Evolutionary conservation across 2,797 vertebrate genomes (phyloP), one percentile per base, ranked within the genome.

Genomic region (Linurgus olivaceus): DNA sequence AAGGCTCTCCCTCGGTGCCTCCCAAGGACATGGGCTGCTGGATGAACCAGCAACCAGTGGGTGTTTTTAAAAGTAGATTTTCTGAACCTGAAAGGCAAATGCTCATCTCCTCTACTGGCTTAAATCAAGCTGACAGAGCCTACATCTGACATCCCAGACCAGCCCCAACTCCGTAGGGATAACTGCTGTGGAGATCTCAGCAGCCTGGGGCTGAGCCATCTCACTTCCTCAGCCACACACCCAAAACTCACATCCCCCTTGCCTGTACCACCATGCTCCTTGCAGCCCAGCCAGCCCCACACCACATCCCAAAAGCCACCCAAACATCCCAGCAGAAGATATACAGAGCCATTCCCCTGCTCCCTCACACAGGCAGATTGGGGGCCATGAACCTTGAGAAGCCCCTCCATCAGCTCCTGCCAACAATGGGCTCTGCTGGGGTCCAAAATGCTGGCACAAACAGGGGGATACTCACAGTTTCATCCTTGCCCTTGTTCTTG

Each of bases 401-500:
- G 21, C 16, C 33, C 48, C 35, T 21, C 10, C 35, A 38, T 4
- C 48, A 83, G 29, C 52, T 77, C 24, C 72, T 31, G n/a, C 28
- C 23, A 19, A 5, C 13, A 9, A 15, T 1, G 3, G 17, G 28
- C 24, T 76, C 52, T n/a, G 18, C 51, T 8, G 2, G 7, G 9
- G 0, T 1, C 40, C 20, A 1, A 9, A 33, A 15, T 9, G 38
- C 7, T 18, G 45, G 12, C 52, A 40, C 40, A 75, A 75, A 55
- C 4, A 2, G 18, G 13, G 13, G 31, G 5, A 40, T 95, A 98
- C 98, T 98, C 96, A 99, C 99, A 5, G 96, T 90, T 1, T 96
- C 62, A 4, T 99, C 98, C 96, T 98, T 99, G 66, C 99, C 99
- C 81, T 98, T 98, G 94, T 99, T 99, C 92, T 99, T 99, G 92